Conservation (phyloP, 2,888 invertebrate species). For the Habroteleia sp. region DNA sequence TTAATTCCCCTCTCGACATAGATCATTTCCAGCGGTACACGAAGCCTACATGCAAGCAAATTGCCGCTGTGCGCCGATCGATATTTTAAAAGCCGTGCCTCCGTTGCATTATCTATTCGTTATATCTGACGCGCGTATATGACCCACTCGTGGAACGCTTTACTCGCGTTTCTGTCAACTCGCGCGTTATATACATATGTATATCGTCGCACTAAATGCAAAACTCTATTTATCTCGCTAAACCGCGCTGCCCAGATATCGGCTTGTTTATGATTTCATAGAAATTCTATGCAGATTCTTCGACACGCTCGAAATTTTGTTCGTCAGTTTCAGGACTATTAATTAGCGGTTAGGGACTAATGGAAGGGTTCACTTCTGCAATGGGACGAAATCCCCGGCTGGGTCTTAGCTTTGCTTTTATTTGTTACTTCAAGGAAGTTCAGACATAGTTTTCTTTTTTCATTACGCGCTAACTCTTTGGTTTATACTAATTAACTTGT, state of each 20-base stretch:
- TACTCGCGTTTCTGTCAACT: conserved; percentile 61
- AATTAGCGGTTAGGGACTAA: conserved; percentile 23
- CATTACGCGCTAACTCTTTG: no score
- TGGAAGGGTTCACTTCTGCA: conserved; percentile 8
- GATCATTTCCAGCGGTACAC: conserved; percentile 62
- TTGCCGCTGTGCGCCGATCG: conserved; percentile 51
- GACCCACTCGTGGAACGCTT: conserved; percentile 59
- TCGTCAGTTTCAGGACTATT: conserved; percentile 6
- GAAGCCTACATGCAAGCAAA: conserved; percentile 61
- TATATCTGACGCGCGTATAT: conserved; percentile 54
- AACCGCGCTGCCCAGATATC: conserved; percentile 44
- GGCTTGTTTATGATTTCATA: conserved; percentile 55
- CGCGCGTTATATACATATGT: conserved; percentile 53
- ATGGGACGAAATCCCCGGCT: not conserved
- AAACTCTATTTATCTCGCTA: conserved; percentile 54
- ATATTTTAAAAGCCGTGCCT: conserved; percentile 62
- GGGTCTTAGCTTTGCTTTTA: no score
- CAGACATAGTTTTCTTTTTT: no score
- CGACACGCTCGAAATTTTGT: not conserved
- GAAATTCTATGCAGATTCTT: conserved; percentile 53
- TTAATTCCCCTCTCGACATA: conserved; percentile 69
- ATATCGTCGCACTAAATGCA: conserved; percentile 48
- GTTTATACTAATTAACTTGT: no score
- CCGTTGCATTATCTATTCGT: conserved; percentile 58
- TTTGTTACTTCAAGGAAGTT: no score